Evolutionary conservation across 2,888 invertebrate genomes (phyloP).

Genomic region (Drosophila affinis): DNA sequence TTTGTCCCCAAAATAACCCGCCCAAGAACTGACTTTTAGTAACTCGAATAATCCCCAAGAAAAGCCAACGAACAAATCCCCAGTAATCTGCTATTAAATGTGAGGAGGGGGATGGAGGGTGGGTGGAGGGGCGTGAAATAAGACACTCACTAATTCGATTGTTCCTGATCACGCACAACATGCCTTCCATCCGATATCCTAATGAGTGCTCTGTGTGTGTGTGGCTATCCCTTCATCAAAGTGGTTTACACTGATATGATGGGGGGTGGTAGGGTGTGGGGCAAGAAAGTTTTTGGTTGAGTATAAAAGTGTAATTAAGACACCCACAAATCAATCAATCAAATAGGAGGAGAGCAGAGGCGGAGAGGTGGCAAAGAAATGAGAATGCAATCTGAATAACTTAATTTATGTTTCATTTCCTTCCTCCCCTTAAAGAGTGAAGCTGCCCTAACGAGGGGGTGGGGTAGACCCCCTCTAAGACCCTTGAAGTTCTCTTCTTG

Average conservation of each 20-base stretch:
- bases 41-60: background rate
- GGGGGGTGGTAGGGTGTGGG: background rate
- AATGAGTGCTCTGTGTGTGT: slow-evolving; percentile 13
- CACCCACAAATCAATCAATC: slow-evolving; percentile 69
- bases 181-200: slow-evolving; percentile 1
- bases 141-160: slow-evolving; percentile 14
- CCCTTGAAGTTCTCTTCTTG: too few species aligned
- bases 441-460: too few species aligned
- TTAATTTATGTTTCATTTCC: background rate
- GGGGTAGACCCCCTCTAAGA: background rate
- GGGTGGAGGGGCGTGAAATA: background rate
- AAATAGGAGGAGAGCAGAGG: slow-evolving; percentile 1
- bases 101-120: too few species aligned
- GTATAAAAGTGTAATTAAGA: slow-evolving; percentile 61
- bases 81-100: background rate
- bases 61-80: slow-evolving; percentile 5
- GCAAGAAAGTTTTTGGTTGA: slow-evolving; percentile 41
- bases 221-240: slow-evolving; percentile 15
- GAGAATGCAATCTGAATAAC: background rate
- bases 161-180: slow-evolving; percentile 36
- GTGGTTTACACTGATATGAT: slow-evolving; percentile 23
- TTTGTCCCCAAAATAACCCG: background rate
- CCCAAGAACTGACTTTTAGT: background rate
- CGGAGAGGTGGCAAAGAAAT: slow-evolving; percentile 5
- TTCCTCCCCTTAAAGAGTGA: too few species aligned